phyloP scores from a whole-genome alignment of 2,888 invertebrate species.

The Drosophila maculinotata region DNA sequence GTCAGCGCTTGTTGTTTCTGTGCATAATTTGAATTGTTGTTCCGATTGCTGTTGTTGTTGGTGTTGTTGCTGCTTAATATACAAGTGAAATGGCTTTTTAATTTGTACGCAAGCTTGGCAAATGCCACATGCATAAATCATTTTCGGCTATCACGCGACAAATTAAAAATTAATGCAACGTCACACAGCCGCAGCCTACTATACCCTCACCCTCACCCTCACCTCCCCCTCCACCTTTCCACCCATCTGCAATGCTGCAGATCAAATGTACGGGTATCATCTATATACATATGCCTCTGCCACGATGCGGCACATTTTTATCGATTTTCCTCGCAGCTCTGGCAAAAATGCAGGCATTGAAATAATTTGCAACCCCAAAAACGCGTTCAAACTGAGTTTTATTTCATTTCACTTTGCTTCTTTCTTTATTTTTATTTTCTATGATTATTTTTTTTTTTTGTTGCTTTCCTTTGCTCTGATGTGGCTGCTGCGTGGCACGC shows the following conservation, averaged over 20 bases:
- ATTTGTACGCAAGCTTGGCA: slow-evolving; percentile 49
- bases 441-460: slow-evolving; percentile 9
- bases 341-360: slow-evolving; percentile 62
- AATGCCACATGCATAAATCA: slow-evolving; percentile 66
- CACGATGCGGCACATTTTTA: slow-evolving; percentile 66
- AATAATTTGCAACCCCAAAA: slow-evolving; percentile 74
- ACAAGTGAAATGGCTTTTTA: slow-evolving; percentile 63
- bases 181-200: slow-evolving; percentile 17
- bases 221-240: not conserved
- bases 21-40: slow-evolving; percentile 41
- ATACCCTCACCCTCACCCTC: not conserved
- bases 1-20: too few relatives aligned
- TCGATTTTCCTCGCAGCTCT: slow-evolving; percentile 65
- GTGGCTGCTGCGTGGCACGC: slow-evolving; percentile 56
- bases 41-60: slow-evolving; percentile 9
- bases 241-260: slow-evolving; percentile 23
- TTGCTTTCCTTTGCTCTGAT: slow-evolving; percentile 9
- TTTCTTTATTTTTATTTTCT: slow-evolving; percentile 39
- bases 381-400: slow-evolving; percentile 47
- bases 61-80: slow-evolving; percentile 25
- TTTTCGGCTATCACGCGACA: slow-evolving; percentile 52
- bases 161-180: slow-evolving; percentile 72
- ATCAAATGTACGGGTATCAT: slow-evolving; percentile 49
- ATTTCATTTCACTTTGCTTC: slow-evolving; percentile 39
- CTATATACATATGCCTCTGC: slow-evolving; percentile 17